phyloP scores from a whole-genome alignment of 2,888 invertebrate species.

The Netelia fuscicornis region DNA sequence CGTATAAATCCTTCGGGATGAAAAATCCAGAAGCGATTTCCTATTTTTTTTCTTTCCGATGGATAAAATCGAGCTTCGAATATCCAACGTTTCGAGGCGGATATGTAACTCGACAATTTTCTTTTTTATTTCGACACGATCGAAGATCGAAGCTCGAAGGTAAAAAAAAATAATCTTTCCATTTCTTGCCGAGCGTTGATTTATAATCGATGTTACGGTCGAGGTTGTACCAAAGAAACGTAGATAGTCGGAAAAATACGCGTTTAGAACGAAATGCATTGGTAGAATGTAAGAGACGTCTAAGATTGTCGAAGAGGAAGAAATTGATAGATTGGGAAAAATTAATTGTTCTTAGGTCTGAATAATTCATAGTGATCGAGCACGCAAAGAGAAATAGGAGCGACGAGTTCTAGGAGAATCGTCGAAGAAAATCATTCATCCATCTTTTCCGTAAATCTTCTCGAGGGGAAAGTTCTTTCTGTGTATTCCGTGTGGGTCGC shows the following conservation, averaged over 20 bases:
- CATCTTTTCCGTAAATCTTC: slow-evolving; percentile 39
- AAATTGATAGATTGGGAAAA: slow-evolving; percentile 12
- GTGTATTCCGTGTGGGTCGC: slow-evolving; percentile 1
- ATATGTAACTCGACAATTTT: neutral
- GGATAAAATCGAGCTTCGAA: slow-evolving; percentile 9
- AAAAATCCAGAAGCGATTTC: slow-evolving; percentile 10
- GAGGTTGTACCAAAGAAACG: neutral
- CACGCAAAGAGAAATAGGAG: neutral
- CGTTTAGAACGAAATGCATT: neutral
- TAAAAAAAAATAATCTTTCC: neutral
- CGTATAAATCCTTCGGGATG: slow-evolving; percentile 32
- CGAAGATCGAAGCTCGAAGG: neutral
- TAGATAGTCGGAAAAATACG: neutral
- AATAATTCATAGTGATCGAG: slow-evolving; percentile 49
- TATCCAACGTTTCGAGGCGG: neutral
- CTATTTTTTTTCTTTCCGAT: neutral
- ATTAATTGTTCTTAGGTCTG: slow-evolving; percentile 43
- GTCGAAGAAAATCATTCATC: slow-evolving; percentile 51
- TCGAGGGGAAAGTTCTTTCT: neutral
- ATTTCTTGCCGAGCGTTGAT: neutral
- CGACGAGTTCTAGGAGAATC: slow-evolving; percentile 17
- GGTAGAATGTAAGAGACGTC: neutral
- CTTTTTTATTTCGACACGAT: neutral
- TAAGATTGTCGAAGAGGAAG: neutral
- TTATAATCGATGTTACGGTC: neutral